Evolutionary conservation across 2,888 invertebrate genomes (phyloP).

Genomic region (Agrochola macilenta): DNA sequence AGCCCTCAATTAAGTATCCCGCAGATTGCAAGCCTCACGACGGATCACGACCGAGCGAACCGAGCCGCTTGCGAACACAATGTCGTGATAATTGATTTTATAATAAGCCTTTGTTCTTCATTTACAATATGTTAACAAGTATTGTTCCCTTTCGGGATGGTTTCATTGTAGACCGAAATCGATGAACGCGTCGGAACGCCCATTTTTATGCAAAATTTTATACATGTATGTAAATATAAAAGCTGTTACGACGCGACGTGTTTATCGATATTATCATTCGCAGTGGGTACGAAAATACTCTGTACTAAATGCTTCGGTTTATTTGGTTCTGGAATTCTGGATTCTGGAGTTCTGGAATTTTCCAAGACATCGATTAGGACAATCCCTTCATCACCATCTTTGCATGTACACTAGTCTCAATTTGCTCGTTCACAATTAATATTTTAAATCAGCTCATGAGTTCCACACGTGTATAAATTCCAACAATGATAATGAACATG

Average conservation of each 20-base stretch:
- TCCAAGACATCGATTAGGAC: neutral
- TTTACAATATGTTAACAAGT: constrained; percentile 59
- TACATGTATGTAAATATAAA: constrained; percentile 28
- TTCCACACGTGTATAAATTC: constrained; percentile 1
- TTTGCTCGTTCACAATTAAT: neutral
- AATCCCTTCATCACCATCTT: neutral
- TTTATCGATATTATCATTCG: constrained; percentile 21
- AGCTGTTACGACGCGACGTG: constrained; percentile 4
- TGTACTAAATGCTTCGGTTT: neutral
- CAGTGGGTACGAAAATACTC: neutral
- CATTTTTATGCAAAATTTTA: constrained; percentile 42
- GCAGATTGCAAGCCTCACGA: constrained; percentile 35
- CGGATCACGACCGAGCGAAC: constrained; percentile 20
- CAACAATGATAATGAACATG: constrained; percentile 27
- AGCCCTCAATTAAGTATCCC: constrained; percentile 45
- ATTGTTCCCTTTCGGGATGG: constrained; percentile 59
- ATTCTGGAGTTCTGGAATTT: constrained; percentile 31
- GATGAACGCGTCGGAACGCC: constrained; percentile 23
- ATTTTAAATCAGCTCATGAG: constrained; percentile 13
- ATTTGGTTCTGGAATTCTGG: constrained; percentile 26
- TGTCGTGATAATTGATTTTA: constrained; percentile 69
- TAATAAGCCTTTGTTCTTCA: constrained; percentile 68
- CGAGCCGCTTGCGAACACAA: constrained; percentile 42
- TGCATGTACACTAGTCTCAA: constrained; percentile 1
- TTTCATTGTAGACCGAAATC: constrained; percentile 48